Conservation (phyloP, 2,113 vertebrate species). For the Raphicerus campestris region DNA sequence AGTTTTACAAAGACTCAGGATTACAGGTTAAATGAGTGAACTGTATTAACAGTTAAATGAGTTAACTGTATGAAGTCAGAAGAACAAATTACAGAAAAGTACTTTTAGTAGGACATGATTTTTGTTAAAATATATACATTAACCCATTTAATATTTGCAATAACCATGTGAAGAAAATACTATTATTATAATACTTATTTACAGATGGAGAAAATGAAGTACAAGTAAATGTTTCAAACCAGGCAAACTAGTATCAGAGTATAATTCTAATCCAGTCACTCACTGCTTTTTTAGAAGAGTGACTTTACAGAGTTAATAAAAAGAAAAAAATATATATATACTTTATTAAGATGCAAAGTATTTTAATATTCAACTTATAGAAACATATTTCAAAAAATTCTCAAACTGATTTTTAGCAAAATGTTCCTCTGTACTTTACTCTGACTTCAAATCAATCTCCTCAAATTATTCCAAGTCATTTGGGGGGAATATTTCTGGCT, state of each 20-base stretch:
- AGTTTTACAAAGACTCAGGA: not conserved
- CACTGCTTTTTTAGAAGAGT: not conserved
- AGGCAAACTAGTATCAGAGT: not conserved
- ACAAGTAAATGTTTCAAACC: not conserved
- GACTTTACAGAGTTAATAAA: not conserved
- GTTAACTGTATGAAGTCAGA: not conserved
- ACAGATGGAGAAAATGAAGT: not conserved
- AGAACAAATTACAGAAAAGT: not conserved
- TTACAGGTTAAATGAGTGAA: not conserved
- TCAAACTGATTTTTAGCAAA: not conserved
- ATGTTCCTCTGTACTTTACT: not conserved
- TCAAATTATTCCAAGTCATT: not conserved
- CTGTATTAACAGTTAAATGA: not conserved
- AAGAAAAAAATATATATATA: not conserved
- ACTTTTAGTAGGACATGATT: not conserved
- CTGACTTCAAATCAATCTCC: not conserved
- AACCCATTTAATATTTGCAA: not conserved
- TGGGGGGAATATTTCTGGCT: not conserved
- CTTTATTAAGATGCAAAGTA: not conserved
- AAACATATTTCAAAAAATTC: not conserved
- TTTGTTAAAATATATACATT: not conserved
- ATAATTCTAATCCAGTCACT: not conserved
- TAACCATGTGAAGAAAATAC: not conserved
- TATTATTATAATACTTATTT: not conserved
- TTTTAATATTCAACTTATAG: not conserved